Conservation (phyloP, 1,140 invertebrate genomes). For the Apis dorsata region DNA sequence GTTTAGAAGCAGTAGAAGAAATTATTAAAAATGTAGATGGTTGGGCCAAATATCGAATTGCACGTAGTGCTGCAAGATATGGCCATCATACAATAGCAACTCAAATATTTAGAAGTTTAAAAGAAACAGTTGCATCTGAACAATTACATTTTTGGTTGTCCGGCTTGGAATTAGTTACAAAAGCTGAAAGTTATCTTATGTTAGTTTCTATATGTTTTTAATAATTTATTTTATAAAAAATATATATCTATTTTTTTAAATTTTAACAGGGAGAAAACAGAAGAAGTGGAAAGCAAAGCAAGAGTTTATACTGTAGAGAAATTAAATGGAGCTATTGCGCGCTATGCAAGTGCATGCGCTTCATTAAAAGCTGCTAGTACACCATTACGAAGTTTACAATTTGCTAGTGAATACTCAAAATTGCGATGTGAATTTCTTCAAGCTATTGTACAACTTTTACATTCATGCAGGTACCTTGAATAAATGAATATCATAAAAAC, state of each 20-base stretch:
- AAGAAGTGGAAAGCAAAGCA: conserved; percentile 66
- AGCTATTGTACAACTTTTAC: conserved; percentile 87
- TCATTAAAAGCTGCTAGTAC: conserved; percentile 88
- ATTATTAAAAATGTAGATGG: conserved; percentile 84
- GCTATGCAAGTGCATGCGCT: conserved; percentile 85
- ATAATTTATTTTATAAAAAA: not conserved
- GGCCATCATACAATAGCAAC: conserved; percentile 89
- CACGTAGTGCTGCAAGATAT: conserved; percentile 90
- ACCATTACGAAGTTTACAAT: conserved; percentile 85
- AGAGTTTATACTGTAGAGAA: conserved; percentile 80
- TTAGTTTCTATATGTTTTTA: conserved; percentile 66
- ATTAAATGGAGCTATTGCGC: conserved; percentile 82
- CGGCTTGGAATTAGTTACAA: conserved; percentile 86
- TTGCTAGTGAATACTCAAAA: conserved; percentile 89
- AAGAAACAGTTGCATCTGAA: conserved; percentile 91
- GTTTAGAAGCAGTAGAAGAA: conserved; percentile 80
- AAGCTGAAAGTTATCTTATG: conserved; percentile 82
- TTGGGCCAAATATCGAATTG: conserved; percentile 94
- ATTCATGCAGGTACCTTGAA: conserved; percentile 82
- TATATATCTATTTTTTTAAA: conserved; percentile 2
- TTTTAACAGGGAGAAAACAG: conserved; percentile 67
- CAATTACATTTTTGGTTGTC: conserved; percentile 94
- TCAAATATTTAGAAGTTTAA: conserved; percentile 84
- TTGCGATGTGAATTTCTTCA: conserved; percentile 89
- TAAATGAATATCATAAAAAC: not conserved